Percentiles rank a stretch among this genome's conserved stretches.
These are phyloP conservation scores for Sebastes paucispinis DNA, from an alignment of 2,797 vertebrate species.

Conservation along the genomic window DNA sequence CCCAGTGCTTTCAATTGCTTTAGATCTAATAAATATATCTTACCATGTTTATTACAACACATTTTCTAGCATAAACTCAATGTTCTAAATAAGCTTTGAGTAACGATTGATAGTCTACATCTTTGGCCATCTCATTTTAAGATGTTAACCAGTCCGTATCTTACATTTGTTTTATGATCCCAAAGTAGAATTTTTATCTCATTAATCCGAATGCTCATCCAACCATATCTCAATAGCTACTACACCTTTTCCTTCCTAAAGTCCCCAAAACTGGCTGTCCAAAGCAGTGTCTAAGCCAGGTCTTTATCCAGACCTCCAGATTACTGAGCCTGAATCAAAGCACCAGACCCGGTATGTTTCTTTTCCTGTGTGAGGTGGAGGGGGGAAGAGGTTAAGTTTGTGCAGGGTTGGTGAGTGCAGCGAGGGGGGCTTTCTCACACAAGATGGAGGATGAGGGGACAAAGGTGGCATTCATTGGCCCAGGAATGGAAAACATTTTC, in stretches of 20 bases:
- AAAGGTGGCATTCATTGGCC: slow-evolving; percentile 88
- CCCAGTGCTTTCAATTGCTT: slow-evolving; percentile 4
- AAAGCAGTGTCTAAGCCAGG: slow-evolving; percentile 39
- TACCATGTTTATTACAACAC: not conserved
- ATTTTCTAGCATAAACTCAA: not conserved
- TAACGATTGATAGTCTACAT: not conserved
- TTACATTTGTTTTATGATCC: slow-evolving; percentile 5
- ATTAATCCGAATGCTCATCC: not conserved
- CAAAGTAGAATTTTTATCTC: not conserved
- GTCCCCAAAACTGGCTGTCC: slow-evolving; percentile 21
- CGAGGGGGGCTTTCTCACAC: slow-evolving; percentile 81
- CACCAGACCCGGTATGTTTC: slow-evolving; percentile 71
- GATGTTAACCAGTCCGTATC: not conserved
- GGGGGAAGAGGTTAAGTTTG: slow-evolving; percentile 82
- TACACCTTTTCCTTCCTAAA: slow-evolving; percentile 12
- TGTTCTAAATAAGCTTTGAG: not conserved
- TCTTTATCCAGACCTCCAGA: slow-evolving; percentile 66
- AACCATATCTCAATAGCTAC: slow-evolving; percentile 21
- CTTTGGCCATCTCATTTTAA: not conserved
- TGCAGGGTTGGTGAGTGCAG: slow-evolving; percentile 75
- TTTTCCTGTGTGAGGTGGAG: slow-evolving; percentile 80
- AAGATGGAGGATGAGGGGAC: slow-evolving; percentile 84
- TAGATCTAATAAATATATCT: not conserved
- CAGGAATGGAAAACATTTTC: slow-evolving; percentile 89
- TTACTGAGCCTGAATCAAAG: slow-evolving; percentile 76